Conservation (phyloP, 2,113 vertebrate species). For the Channa argus region DNA sequence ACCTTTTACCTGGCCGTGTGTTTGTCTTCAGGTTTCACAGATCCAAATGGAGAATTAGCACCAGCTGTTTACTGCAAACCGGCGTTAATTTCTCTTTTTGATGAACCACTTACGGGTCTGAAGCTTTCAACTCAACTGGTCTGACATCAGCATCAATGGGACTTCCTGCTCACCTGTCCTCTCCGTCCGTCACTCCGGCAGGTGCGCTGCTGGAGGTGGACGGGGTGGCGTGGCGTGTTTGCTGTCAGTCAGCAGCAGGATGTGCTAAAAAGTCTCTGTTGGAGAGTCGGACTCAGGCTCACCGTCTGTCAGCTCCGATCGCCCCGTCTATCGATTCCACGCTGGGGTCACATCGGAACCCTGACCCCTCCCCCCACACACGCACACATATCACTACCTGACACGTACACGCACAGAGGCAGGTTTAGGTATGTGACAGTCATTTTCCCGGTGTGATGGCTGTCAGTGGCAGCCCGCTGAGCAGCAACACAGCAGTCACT, state of each 20-base stretch:
- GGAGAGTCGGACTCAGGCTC: conserved; percentile 63
- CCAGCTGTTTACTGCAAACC: too few species aligned
- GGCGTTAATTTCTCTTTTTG: too few species aligned
- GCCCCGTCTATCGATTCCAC: conserved; percentile 58
- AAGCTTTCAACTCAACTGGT: too few species aligned
- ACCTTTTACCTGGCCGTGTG: too few species aligned
- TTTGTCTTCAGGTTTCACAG: too few species aligned
- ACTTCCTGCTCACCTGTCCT: neutral
- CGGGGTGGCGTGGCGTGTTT: conserved; percentile 5
- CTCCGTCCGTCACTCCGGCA: neutral
- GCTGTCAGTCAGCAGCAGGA: conserved; percentile 50
- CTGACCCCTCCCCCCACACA: conserved; percentile 55
- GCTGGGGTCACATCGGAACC: conserved; percentile 56
- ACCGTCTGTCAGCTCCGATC: conserved; percentile 72
- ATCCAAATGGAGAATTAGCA: too few species aligned
- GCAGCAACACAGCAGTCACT: conserved; percentile 21
- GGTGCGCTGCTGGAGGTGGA: conserved; percentile 4
- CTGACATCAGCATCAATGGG: too few species aligned
- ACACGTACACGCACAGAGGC: conserved; percentile 13
- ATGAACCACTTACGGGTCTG: too few species aligned
- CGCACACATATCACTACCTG: conserved; percentile 39
- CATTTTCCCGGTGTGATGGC: conserved; percentile 59
- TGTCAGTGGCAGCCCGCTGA: conserved; percentile 59
- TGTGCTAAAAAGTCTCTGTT: conserved; percentile 61
- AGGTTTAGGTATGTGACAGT: conserved; percentile 58